Evolutionary conservation across 2,113 vertebrate species (phyloP).

Genomic region (Anoura caudifer): DNA sequence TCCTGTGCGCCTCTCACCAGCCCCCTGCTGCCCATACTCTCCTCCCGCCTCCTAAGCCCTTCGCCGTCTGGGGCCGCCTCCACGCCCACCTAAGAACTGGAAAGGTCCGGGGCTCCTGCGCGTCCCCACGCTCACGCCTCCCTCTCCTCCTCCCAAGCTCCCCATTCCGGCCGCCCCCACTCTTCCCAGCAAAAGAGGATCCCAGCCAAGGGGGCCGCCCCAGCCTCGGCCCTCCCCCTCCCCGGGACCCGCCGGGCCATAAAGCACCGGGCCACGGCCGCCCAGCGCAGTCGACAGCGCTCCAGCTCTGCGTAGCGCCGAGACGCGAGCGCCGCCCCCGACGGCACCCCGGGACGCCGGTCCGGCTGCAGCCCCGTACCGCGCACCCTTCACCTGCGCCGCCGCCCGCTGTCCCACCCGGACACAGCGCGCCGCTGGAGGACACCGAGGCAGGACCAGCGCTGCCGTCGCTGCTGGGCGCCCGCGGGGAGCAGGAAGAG

Average conservation of each 20-base stretch:
- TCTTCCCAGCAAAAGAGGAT: constrained; percentile 3
- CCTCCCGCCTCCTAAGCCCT: neutral
- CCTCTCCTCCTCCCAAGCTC: neutral
- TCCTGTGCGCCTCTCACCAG: fast-evolving
- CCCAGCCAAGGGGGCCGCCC: constrained; percentile 67
- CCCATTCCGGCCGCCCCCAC: neutral
- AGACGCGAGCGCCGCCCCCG: constrained; percentile 25
- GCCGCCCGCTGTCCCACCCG: neutral
- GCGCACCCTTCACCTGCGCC: constrained; percentile 35
- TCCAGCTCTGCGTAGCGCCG: neutral
- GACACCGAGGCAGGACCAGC: neutral
- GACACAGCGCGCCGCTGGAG: neutral
- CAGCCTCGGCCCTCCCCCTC: constrained; percentile 38
- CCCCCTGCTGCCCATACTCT: neutral
- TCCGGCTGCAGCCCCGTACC: neutral
- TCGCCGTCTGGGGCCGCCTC: neutral
- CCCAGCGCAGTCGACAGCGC: neutral
- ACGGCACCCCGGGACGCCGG: neutral
- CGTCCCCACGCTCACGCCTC: neutral
- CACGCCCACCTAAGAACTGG: neutral
- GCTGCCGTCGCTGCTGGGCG: neutral
- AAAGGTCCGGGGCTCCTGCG: neutral
- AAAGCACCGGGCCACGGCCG: neutral
- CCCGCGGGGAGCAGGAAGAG: neutral
- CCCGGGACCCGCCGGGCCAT: neutral